phyloP scores from a whole-genome alignment of 2,888 invertebrate genomes.

The Lasioglossum malachurum region DNA sequence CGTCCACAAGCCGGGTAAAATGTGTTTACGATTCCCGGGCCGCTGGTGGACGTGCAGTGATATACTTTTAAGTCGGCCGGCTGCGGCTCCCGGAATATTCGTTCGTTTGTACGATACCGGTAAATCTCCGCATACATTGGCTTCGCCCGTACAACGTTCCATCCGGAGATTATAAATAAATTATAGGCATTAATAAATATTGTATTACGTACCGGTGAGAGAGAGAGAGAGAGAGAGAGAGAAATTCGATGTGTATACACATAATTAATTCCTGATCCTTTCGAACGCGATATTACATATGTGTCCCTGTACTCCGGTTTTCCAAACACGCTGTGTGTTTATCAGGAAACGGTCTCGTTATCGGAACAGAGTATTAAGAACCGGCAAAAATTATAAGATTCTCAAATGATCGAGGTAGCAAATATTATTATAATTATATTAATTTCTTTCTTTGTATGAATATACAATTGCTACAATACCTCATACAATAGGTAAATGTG shows the following conservation, averaged over 20 bases:
- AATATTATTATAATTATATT: neutral
- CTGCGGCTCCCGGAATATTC: neutral
- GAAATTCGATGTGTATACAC: conserved; percentile 9
- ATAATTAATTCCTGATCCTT: conserved; percentile 9
- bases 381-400: neutral
- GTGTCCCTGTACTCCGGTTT: neutral
- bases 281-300: neutral
- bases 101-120: neutral
- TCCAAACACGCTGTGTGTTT: neutral
- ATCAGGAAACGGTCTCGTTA: neutral
- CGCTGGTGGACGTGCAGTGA: neutral
- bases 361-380: neutral
- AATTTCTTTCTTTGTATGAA: no score
- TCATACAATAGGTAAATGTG: no score
- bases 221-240: no score
- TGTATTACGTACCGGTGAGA: conserved; percentile 5
- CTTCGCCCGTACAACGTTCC: neutral
- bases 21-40: conserved; percentile 1
- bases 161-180: conserved; percentile 2
- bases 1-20: neutral
- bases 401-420: neutral
- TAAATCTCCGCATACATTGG: neutral
- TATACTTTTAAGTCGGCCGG: conserved; percentile 1
- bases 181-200: conserved; percentile 7
- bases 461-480: no score